A percentile compares a stretch with the other conserved stretches of the same genome.
These are phyloP conservation scores for Philonicus albiceps DNA, from an alignment of 2,888 invertebrate species.

Conservation along the genomic window DNA sequence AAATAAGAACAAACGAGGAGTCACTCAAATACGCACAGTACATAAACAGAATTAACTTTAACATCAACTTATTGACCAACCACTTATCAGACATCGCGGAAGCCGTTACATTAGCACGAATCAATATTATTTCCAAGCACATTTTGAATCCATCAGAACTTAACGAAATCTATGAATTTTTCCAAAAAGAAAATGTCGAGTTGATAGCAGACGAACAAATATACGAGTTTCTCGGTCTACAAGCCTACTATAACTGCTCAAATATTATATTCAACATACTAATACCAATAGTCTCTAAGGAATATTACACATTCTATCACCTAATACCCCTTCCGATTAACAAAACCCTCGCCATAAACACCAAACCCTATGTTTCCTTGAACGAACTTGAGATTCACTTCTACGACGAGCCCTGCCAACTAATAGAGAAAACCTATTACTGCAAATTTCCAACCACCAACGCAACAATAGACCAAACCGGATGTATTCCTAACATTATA, in stretches of 20 bases:
- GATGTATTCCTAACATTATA: not conserved
- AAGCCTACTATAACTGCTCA: not conserved
- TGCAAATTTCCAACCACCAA: no score
- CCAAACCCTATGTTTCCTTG: not conserved
- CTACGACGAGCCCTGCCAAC: no score
- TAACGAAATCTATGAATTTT: not conserved
- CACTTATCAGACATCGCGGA: not conserved
- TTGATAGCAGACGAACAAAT: not conserved
- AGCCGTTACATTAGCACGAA: not conserved
- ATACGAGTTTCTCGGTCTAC: not conserved
- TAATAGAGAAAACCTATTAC: no score
- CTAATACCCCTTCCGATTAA: not conserved
- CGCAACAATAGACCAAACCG: no score
- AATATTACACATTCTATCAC: not conserved
- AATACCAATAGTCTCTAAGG: not conserved
- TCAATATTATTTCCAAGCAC: slow-evolving; percentile 16
- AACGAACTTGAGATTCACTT: not conserved
- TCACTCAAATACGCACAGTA: not conserved
- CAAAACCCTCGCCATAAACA: not conserved
- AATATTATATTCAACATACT: not conserved
- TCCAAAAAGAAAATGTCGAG: not conserved
- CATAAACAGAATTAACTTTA: not conserved
- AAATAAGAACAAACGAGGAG: not conserved
- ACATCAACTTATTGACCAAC: not conserved
- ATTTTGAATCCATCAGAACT: not conserved